Evolutionary conservation across 2,888 invertebrate genomes (phyloP).

Genomic region (Pachydiplax longipennis): DNA sequence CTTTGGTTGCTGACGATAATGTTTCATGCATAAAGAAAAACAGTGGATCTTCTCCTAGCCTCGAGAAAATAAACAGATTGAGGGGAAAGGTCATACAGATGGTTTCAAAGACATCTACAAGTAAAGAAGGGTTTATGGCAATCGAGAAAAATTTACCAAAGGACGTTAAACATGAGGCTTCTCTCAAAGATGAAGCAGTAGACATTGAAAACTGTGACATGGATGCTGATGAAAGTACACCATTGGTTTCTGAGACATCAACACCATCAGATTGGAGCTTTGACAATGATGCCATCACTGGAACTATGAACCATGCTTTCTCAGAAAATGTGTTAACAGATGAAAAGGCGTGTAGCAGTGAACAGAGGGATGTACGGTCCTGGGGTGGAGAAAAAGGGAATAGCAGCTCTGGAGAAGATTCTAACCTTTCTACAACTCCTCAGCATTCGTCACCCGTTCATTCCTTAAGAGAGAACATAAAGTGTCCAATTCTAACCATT

Average conservation of each 20-base stretch:
- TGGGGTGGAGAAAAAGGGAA: constrained; percentile 8
- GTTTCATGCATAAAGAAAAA: background rate
- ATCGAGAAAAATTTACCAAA: background rate
- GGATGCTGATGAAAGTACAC: constrained; percentile 66
- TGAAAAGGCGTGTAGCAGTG: background rate
- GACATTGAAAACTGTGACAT: background rate
- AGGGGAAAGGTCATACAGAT: constrained; percentile 59
- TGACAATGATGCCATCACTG: background rate
- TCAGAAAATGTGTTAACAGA: background rate
- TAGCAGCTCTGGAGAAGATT: background rate
- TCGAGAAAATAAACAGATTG: constrained; percentile 57
- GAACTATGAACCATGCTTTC: constrained; percentile 28
- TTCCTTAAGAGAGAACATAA: background rate
- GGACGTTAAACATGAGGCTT: background rate
- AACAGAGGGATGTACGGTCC: background rate
- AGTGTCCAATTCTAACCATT: background rate
- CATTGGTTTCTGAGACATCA: constrained; percentile 66
- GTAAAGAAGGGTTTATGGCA: background rate
- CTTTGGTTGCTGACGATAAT: background rate
- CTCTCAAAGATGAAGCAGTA: constrained; percentile 6
- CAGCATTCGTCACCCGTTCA: background rate
- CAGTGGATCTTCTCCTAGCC: constrained; percentile 52
- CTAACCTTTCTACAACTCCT: background rate
- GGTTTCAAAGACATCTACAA: constrained; percentile 51
- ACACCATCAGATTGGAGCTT: constrained; percentile 53